phyloP scores from a whole-genome alignment of 1,140 invertebrate species.

The Amyelois transitella region DNA sequence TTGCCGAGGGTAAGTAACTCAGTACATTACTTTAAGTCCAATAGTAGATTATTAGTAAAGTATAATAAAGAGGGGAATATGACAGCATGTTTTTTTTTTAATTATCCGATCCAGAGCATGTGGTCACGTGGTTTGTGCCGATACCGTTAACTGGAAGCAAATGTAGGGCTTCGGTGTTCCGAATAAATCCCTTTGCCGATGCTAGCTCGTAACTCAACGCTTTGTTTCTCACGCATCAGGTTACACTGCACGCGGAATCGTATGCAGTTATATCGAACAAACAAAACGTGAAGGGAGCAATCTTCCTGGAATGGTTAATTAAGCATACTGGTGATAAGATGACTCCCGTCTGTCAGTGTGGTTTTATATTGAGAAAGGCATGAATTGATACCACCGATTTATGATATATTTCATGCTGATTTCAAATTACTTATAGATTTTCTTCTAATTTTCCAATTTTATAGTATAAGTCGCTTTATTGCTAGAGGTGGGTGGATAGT shows the following conservation, averaged over 20 bases:
- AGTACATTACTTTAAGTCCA: too few relatives aligned
- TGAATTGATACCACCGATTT: too few relatives aligned
- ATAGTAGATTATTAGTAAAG: too few relatives aligned
- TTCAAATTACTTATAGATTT: too few relatives aligned
- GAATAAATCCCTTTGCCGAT: constrained; percentile 11
- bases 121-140: constrained; percentile 22
- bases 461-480: too few relatives aligned
- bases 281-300: neutral
- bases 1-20: too few relatives aligned
- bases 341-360: neutral
- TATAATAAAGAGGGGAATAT: too few relatives aligned
- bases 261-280: neutral
- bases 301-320: neutral
- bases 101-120: constrained; percentile 8
- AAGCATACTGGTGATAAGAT: neutral
- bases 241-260: constrained; percentile 9
- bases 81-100: too few relatives aligned
- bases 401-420: too few relatives aligned
- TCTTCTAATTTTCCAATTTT: too few relatives aligned
- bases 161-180: constrained; percentile 22
- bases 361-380: neutral
- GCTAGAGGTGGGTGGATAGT: too few relatives aligned
- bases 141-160: constrained; percentile 16
- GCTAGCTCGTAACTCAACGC: constrained; percentile 19
- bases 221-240: constrained; percentile 27